Conservation (phyloP, 2,113 vertebrate species). For the Thalassoma bifasciatum region DNA sequence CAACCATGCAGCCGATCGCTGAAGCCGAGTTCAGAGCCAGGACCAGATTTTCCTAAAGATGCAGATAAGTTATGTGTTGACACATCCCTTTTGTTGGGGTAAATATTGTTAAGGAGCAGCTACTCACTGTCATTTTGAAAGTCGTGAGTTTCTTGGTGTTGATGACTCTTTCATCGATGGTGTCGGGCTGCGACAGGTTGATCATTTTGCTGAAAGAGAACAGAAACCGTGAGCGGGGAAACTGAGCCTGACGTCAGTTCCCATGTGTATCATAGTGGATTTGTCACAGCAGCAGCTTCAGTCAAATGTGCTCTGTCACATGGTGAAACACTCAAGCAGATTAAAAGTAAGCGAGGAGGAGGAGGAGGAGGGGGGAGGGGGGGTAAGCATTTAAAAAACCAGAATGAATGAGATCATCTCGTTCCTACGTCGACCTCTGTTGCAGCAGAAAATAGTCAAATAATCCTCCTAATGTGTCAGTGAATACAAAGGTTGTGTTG, state of each 20-base stretch:
- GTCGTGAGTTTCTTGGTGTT: conserved; percentile 94
- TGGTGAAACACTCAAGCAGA: not conserved
- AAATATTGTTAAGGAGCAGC: no score
- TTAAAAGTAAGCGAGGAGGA: not conserved
- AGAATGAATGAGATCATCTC: conserved; percentile 10
- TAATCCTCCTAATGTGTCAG: not conserved
- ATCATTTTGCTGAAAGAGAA: conserved; percentile 94
- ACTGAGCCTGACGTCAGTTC: not conserved
- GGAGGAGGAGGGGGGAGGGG: not conserved
- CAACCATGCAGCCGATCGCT: conserved; percentile 94
- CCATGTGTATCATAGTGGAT: not conserved
- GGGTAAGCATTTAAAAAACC: conserved; percentile 18
- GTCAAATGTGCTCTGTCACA: not conserved
- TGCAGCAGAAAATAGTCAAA: conserved; percentile 1
- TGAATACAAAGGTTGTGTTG: no score
- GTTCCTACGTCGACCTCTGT: conserved; percentile 4
- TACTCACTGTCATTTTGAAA: conserved; percentile 93
- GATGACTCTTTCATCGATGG: conserved; percentile 97
- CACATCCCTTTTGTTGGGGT: no score
- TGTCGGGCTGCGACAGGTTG: conserved; percentile 95
- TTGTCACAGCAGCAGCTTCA: not conserved
- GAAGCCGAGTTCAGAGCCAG: conserved; percentile 96
- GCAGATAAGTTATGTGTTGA: no score
- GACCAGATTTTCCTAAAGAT: conserved; percentile 92
- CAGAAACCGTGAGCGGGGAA: not conserved